Evolutionary conservation across 2,888 invertebrate species (phyloP).

Genomic region (Physocephala rufipes): DNA sequence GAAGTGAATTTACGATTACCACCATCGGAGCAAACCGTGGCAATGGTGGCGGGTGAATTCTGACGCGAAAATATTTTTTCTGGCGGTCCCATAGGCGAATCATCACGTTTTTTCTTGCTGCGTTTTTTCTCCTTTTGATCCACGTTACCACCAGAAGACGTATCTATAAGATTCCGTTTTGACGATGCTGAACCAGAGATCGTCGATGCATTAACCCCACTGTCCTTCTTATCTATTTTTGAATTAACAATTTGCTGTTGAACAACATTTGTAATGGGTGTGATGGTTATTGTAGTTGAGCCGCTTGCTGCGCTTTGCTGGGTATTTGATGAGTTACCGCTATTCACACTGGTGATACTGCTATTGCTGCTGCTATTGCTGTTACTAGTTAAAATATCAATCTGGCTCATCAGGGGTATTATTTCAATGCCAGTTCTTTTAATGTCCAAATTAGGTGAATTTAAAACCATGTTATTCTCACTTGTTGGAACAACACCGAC

Average conservation of each 20-base stretch:
- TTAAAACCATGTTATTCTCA: conserved; percentile 11
- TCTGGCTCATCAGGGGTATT: conserved; percentile 75
- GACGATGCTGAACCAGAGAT: conserved; percentile 33
- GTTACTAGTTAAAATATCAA: neutral
- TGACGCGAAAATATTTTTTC: conserved; percentile 79
- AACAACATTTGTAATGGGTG: conserved; percentile 71
- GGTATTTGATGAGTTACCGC: conserved; percentile 50
- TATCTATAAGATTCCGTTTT: conserved; percentile 18
- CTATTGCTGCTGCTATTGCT: conserved; percentile 27
- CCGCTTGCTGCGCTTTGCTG: neutral
- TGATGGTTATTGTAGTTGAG: conserved; percentile 86
- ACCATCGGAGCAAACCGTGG: conserved; percentile 66
- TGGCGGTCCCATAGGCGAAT: conserved; percentile 72
- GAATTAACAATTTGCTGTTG: conserved; percentile 16
- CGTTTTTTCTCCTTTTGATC: conserved; percentile 74
- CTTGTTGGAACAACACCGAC: neutral
- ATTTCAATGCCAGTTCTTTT: conserved; percentile 75
- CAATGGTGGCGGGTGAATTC: conserved; percentile 60
- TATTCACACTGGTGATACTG: conserved; percentile 13
- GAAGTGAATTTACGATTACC: conserved; percentile 74
- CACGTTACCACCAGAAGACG: conserved; percentile 43
- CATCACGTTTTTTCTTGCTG: conserved; percentile 78
- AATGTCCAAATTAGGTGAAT: conserved; percentile 48
- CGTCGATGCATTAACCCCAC: conserved; percentile 19
- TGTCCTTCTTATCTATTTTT: conserved; percentile 47